These are phyloP conservation scores for Chrysoperla carnea DNA, from an alignment of 1,140 invertebrate species.

Conservation along the genomic window DNA sequence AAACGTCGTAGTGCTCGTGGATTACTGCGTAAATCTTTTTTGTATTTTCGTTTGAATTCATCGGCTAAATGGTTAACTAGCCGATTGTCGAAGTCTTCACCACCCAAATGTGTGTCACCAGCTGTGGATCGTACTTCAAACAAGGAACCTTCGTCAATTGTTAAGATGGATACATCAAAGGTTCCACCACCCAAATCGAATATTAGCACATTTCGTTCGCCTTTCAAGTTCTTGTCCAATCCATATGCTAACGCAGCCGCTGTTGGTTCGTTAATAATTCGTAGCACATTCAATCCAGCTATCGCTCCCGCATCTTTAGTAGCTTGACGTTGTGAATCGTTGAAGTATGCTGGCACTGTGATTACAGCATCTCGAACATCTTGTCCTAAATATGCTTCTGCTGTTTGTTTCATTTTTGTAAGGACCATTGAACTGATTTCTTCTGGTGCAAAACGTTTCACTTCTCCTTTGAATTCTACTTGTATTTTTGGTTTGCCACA, in stretches of 20 bases:
- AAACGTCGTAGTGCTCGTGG: conserved; percentile 34
- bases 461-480: conserved; percentile 37
- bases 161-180: conserved; percentile 52
- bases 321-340: conserved; percentile 42
- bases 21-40: conserved; percentile 26
- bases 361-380: conserved; percentile 29
- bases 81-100: conserved; percentile 64
- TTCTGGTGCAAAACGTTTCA: conserved; percentile 55
- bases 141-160: conserved; percentile 46
- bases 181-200: conserved; percentile 34
- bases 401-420: conserved; percentile 39
- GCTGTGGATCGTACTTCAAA: conserved; percentile 51
- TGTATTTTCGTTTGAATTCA: conserved; percentile 29
- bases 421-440: conserved; percentile 55
- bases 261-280: conserved; percentile 44
- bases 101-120: conserved; percentile 37
- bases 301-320: conserved; percentile 30
- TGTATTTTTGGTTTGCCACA: conserved; percentile 33
- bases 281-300: conserved; percentile 33
- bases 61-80: conserved; percentile 45
- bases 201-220: conserved; percentile 28
- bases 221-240: conserved; percentile 34
- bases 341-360: conserved; percentile 36
- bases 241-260: conserved; percentile 41
- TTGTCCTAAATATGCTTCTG: conserved; percentile 29